A percentile compares a stretch with the other conserved stretches of the same genome.
These are phyloP conservation scores for Pilophorus perplexus DNA, from an alignment of 2,888 invertebrate species.

Conservation along the genomic window DNA sequence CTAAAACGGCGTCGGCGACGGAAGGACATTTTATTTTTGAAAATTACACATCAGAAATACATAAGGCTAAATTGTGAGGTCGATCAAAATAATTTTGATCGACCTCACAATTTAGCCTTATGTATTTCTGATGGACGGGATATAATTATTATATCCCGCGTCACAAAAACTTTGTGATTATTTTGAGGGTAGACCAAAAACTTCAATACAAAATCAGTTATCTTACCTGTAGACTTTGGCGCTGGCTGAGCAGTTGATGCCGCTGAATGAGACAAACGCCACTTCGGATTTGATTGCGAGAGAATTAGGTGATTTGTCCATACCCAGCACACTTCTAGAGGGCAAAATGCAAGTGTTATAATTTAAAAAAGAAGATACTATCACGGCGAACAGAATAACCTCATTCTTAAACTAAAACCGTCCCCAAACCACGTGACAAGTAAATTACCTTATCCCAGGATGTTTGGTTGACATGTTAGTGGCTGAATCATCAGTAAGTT, in stretches of 20 bases:
- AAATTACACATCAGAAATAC: too few species aligned
- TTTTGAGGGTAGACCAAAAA: too few species aligned
- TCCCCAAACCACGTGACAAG: background rate
- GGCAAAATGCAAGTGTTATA: background rate
- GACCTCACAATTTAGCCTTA: too few species aligned
- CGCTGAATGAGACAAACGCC: conserved; percentile 56
- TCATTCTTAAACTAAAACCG: background rate
- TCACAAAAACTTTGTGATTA: too few species aligned
- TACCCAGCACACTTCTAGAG: conserved; percentile 47
- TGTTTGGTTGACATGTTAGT: conserved; percentile 46
- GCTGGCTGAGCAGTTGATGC: conserved; percentile 59
- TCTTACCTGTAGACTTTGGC: conserved; percentile 60
- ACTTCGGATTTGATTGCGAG: conserved; percentile 49
- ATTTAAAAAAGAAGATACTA: background rate
- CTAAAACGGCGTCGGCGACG: too few species aligned
- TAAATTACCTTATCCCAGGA: conserved; percentile 51
- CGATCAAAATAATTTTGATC: too few species aligned
- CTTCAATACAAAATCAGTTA: too few species aligned
- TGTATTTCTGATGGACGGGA: too few species aligned
- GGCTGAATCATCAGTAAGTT: conserved; percentile 12
- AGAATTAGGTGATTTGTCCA: conserved; percentile 46
- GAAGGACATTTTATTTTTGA: too few species aligned
- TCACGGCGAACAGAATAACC: too few species aligned
- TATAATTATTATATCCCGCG: too few species aligned
- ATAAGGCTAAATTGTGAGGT: too few species aligned